These are phyloP conservation scores for Eudemis profundana DNA, from an alignment of 2,888 invertebrate genomes.

Conservation along the genomic window DNA sequence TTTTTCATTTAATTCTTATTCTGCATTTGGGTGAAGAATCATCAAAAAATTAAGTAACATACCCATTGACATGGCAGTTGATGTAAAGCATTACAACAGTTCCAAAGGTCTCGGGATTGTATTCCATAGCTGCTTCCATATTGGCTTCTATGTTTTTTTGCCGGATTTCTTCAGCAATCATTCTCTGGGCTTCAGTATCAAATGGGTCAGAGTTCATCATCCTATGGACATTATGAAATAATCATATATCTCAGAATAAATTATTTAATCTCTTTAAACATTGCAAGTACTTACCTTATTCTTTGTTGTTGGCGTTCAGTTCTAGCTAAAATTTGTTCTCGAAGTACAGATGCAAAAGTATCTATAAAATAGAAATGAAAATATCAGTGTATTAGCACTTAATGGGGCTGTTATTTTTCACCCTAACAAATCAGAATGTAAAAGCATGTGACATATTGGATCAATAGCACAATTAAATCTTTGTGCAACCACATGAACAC, in stretches of 20 bases:
- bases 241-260: constrained; percentile 30
- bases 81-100: constrained; percentile 99
- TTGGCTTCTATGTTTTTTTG: constrained; percentile 98
- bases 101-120: constrained; percentile 99
- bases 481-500: no score
- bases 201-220: constrained; percentile 98
- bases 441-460: neutral
- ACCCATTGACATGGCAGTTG: constrained; percentile 98
- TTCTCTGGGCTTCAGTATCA: constrained; percentile 96
- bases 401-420: neutral
- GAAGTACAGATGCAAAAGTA: constrained; percentile 90
- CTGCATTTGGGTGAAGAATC: neutral
- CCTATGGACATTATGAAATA: constrained; percentile 66
- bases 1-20: no score
- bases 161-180: constrained; percentile 98
- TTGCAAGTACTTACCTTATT: constrained; percentile 75
- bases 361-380: constrained; percentile 80
- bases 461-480: no score
- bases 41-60: constrained; percentile 34
- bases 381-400: constrained; percentile 1
- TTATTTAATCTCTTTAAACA: neutral
- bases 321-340: constrained; percentile 92
- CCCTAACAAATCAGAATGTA: neutral
- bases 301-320: constrained; percentile 93
- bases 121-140: constrained; percentile 99